A percentile compares a stretch with the other conserved stretches of the same genome.
These are phyloP conservation scores for Gnathonemus echidnorhynchus DNA, from an alignment of 2,113 vertebrate species.

Conservation along the genomic window DNA sequence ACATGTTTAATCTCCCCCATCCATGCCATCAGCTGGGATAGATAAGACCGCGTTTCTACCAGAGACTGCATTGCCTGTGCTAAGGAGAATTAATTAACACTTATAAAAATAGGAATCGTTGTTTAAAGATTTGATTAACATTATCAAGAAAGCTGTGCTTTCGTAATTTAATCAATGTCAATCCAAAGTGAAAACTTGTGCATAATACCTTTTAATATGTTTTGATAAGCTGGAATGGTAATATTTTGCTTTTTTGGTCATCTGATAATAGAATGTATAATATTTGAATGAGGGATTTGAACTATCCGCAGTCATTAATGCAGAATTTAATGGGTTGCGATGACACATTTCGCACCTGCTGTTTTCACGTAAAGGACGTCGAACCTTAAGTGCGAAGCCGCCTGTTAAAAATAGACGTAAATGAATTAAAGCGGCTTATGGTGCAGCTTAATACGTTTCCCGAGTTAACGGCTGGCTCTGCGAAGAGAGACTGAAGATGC, in stretches of 20 bases:
- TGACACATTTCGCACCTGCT: background rate
- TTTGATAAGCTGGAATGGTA: background rate
- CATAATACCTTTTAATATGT: background rate
- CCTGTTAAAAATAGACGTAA: background rate
- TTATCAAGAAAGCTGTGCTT: constrained; percentile 1
- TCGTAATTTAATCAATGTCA: background rate
- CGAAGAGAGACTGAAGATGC: background rate
- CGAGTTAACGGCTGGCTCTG: background rate
- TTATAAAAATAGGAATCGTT: constrained; percentile 7
- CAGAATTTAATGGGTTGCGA: background rate
- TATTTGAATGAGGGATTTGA: constrained; percentile 4
- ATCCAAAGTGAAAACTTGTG: background rate
- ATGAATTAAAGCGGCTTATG: background rate
- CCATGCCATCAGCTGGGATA: background rate
- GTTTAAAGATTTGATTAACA: background rate
- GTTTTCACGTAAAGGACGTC: background rate
- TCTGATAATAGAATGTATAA: constrained; percentile 2
- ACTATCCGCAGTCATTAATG: background rate
- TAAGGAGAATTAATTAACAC: constrained; percentile 16
- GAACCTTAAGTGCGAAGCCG: background rate
- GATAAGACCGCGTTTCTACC: background rate
- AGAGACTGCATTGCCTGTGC: background rate
- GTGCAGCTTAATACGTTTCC: background rate
- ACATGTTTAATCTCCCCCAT: background rate
- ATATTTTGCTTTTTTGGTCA: background rate